Evolutionary conservation across 2,888 invertebrate species (phyloP), one percentile per base, ranked within the genome.

Genomic region (Drosophila pseudotalamancana): DNA sequence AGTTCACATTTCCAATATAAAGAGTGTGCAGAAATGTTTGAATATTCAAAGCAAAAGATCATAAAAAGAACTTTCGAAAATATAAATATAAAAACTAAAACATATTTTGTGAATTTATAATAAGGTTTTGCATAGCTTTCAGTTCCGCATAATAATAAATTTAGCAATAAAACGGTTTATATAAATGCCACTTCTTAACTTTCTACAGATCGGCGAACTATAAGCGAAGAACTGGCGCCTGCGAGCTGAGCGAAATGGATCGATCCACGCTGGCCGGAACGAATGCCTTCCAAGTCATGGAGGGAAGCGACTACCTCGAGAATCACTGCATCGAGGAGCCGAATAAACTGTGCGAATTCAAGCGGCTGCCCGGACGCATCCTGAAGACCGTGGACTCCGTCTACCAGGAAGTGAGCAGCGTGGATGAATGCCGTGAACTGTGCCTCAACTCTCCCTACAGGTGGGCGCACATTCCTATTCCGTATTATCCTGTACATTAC

Each of bases 321-420:
- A 97, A 97, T 92, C 97, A 97, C 91, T 97, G 97, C 92, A 96
- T 97, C 34, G 97, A 97, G 85, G 97, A 97, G 89, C 97, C 97
- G 12, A 96, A 96, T 32, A 97, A 97, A 91, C 92, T 97, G 69
- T 97, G 97, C 92, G 97, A 97, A 92, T 98, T 97, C 92, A 97
- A 97, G 92, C 96, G 96, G 89, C 93, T 96, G 90, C 93, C 94
- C 55, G 97, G 97, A n/a, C 95, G 96, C 85, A 97, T 97, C 81
- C 92, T 97, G 70, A 97, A 97, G 92, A 97, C 97, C 0, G 97
- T 97, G 27, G 97, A 97, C 90, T 97, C 97, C 8, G 97, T 97
- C 14, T 97, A 96, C 90, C 96, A 96, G 92, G 97, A 97, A 88
- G 95, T 97, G 32, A 95, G 95, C 79, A 96, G 95, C 12, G 92